Conservation (phyloP, 2,888 invertebrate genomes). For the Epinotia bilunana region DNA sequence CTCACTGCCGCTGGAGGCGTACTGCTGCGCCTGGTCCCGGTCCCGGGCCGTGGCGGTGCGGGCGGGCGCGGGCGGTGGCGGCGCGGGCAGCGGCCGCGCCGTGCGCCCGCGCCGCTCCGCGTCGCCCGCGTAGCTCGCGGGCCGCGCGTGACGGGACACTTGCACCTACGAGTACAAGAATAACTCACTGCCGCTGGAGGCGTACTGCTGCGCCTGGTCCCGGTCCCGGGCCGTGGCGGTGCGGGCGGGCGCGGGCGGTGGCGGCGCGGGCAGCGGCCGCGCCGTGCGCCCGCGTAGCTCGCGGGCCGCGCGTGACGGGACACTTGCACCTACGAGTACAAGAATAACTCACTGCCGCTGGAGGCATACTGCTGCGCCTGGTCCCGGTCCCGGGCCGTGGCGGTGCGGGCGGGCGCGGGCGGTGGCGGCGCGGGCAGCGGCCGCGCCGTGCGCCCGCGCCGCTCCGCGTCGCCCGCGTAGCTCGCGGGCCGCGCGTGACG, state of each 20-base stretch:
- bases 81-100: no score
- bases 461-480: no score
- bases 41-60: no score
- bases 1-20: no score
- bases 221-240: slow-evolving; percentile 53
- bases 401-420: slow-evolving; percentile 53
- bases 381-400: slow-evolving; percentile 50
- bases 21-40: no score
- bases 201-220: slow-evolving; percentile 79
- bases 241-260: slow-evolving; percentile 51
- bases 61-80: no score
- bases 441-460: no score
- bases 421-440: slow-evolving; percentile 59
- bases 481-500: slow-evolving; percentile 69
- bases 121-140: no score
- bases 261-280: slow-evolving; percentile 61
- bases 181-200: slow-evolving; percentile 87
- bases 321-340: slow-evolving; percentile 61
- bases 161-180: slow-evolving; percentile 56
- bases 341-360: slow-evolving; percentile 85
- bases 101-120: no score
- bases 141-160: slow-evolving; percentile 65
- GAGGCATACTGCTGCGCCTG: slow-evolving; percentile 85
- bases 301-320: slow-evolving; percentile 71
- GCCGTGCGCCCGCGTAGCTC: no score